Evolutionary conservation across 2,113 vertebrate genomes (phyloP), one percentile per base, ranked within the genome.

Genomic region (Solenodon paradoxus): DNA sequence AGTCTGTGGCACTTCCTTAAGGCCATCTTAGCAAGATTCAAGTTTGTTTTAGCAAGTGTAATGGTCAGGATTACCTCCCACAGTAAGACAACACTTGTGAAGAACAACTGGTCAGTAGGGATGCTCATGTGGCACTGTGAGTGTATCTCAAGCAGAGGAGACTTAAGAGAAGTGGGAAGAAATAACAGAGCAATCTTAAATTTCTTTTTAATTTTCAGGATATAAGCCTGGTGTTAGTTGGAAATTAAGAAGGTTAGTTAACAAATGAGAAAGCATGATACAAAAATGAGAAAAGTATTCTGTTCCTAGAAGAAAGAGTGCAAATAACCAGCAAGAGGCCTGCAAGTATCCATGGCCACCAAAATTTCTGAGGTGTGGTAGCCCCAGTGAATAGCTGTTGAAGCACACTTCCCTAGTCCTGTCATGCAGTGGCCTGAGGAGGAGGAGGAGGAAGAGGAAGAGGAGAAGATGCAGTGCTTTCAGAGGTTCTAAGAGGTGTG

Each of bases 241-340:
- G 15, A 55, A 32, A 49, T 16, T 17, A 10, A 9, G 20, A 5
- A 80, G 32, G 17, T n/a, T n/a, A 61, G 0, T 3, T 22, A n/a
- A n/a, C n/a, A n/a, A n/a, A n/a, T n/a, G n/a, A n/a, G n/a, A n/a
- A n/a, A n/a, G n/a, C n/a, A n/a, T n/a, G n/a, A n/a, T n/a, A n/a
- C n/a, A n/a, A 9, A 38, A 63, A 35, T 0, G 16, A 8, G 10
- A 49, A n/a, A 28, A 3, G 5, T 2, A 5, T 20, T 9, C 6
- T 7, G 9, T 24, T 19, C 22, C 64, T 8, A 4, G 42, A n/a
- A 12, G 13, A 11, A 3, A 3, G 17, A 32, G 28, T 3, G 0
- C 9, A 1, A 9, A 10, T n/a, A 4, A 0, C 17, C 57, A 9
- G 9, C 9, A 7, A 26, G 3, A 3, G 2, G 11, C 4, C 8